Conservation (phyloP, 2,797 vertebrate genomes). For the Pantherophis vulpinus region DNA sequence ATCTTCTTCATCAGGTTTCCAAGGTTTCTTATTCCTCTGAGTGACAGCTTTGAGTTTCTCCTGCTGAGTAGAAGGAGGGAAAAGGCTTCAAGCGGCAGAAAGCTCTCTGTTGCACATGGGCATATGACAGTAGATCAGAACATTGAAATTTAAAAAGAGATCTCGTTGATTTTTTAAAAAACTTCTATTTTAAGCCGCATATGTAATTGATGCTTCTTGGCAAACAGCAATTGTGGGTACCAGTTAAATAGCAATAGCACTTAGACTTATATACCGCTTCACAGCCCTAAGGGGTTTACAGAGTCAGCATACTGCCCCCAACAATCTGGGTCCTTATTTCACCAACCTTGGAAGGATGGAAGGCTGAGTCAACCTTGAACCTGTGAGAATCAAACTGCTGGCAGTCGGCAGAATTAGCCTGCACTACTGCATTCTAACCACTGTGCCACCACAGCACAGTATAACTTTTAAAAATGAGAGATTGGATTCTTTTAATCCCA, state of each 20-base stretch:
- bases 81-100: neutral
- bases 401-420: neutral
- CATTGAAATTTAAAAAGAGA: neutral
- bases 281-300: no score
- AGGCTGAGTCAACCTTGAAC: neutral
- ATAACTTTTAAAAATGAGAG: neutral
- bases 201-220: neutral
- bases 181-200: no score
- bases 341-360: neutral
- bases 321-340: no score
- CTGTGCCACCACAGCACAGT: neutral
- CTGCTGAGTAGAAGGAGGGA: neutral
- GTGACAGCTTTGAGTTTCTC: constrained; percentile 45
- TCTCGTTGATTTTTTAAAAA: no score
- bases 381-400: neutral
- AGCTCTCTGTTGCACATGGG: neutral
- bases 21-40: constrained; percentile 48
- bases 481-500: neutral
- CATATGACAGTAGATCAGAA: neutral
- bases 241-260: no score
- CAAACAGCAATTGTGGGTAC: neutral
- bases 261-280: no score
- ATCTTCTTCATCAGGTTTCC: constrained; percentile 79
- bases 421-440: neutral
- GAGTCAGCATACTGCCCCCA: no score